phyloP scores from a whole-genome alignment of 1,140 invertebrate species.

The Zaprionus inermis region DNA sequence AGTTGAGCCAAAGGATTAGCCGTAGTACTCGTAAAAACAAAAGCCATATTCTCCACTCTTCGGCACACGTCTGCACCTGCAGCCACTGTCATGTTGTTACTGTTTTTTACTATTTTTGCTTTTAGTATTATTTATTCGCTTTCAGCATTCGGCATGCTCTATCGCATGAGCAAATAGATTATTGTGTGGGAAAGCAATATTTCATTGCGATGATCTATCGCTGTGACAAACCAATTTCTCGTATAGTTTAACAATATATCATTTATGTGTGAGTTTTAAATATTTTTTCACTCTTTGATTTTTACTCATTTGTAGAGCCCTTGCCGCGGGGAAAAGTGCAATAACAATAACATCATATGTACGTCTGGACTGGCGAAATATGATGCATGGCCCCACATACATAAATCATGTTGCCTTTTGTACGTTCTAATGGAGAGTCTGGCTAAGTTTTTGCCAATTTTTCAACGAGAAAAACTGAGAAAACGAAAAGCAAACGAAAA shows the following conservation, averaged over 20 bases:
- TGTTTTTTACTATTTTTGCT: not conserved
- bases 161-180: not conserved
- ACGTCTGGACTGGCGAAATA: constrained; percentile 28
- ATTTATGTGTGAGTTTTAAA: not conserved
- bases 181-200: not conserved
- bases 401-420: constrained; percentile 69
- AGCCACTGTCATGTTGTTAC: not conserved
- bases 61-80: not conserved
- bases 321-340: not conserved
- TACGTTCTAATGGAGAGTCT: constrained; percentile 68
- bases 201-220: not conserved
- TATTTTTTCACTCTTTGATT: not conserved
- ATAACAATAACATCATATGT: constrained; percentile 27
- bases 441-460: constrained; percentile 70
- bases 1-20: constrained; percentile 2
- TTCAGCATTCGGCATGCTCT: not conserved
- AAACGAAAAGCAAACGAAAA: not conserved
- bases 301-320: not conserved
- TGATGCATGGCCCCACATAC: constrained; percentile 63
- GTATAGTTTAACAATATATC: constrained; percentile 5
- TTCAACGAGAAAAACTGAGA: constrained; percentile 40
- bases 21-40: not conserved
- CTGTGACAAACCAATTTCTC: not conserved
- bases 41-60: not conserved
- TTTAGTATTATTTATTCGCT: not conserved